Evolutionary conservation across 2,888 invertebrate species (phyloP), one percentile per base, ranked within the genome.

Genomic region (Drosophila buzzatii): DNA sequence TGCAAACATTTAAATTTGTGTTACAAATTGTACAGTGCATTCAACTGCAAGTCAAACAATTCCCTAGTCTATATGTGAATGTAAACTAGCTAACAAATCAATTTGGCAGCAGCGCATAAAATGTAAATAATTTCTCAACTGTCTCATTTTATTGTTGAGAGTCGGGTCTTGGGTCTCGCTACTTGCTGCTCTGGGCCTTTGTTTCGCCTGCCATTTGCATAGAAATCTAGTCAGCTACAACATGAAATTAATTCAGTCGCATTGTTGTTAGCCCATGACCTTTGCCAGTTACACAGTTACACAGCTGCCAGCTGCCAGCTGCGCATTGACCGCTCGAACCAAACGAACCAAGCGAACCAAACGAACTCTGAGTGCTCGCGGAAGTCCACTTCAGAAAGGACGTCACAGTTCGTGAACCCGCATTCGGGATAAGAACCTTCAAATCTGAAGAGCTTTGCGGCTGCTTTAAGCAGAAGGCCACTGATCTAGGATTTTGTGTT

Each of bases 391-490:
- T 18, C 70, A 70, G 41, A 45, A 62, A 74, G 65, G 77, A 71
- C 81, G 81, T 81, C 81, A 66, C 79, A 89, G 89, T 83, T 86
- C 79, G 70, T 73, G 70, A 64, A 89, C 89, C 71, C 68, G 58
- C 65, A 51, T 56, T 52, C 39, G 27, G 18, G n/a, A 47, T 35
- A 27, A 35, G 12, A n/a, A n/a, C 47, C 57, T 53, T 68, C 44
- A 39, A 41, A 27, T 27, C 41, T 41, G 39, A 55, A 55, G 55
- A 31, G 55, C 7, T 27, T 55, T 20, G 14, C 31, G 55, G 55
- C n/a, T n/a, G 7, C 33, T 33, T n/a, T 55, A 12, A 41, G 41
- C 23, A 27, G 10, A 2, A 18, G n/a, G 23, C 23, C 14, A 35
- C 33, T 35, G 18, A 51, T 51, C 51, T 8, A 7, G 3, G n/a